A percentile compares a stretch with the other conserved stretches of the same genome.
Conservation (phyloP, 1,140 invertebrate species). For the Odontomachus brunneus region DNA sequence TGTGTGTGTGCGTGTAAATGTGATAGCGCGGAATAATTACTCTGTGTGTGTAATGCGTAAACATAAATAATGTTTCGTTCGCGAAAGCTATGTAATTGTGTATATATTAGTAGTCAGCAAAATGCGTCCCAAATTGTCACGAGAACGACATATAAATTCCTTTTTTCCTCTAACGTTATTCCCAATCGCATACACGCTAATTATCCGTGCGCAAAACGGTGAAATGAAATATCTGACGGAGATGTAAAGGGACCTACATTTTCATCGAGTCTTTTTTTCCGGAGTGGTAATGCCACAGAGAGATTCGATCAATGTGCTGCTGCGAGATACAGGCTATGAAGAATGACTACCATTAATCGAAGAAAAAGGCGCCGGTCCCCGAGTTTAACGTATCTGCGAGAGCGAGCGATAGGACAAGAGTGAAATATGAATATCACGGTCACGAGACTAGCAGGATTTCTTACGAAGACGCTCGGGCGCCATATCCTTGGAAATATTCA, state of each 20-base stretch:
- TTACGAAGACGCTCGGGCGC: conserved; percentile 17
- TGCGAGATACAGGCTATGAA: conserved; percentile 62
- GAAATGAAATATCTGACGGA: background rate
- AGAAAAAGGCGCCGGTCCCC: conserved; percentile 53
- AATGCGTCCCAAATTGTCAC: too few relatives aligned
- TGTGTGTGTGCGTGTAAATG: too few relatives aligned
- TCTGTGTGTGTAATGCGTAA: background rate
- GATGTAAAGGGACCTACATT: background rate
- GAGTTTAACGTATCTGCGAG: conserved; percentile 65
- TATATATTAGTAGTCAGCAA: too few relatives aligned
- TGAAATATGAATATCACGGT: conserved; percentile 57
- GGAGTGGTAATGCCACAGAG: background rate
- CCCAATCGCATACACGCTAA: background rate
- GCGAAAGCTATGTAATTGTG: background rate
- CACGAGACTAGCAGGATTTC: conserved; percentile 25
- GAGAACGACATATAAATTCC: too few relatives aligned
- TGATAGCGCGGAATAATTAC: conserved; percentile 3
- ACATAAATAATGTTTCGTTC: background rate
- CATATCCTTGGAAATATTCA: background rate
- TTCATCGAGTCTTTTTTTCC: conserved; percentile 2
- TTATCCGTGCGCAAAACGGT: background rate
- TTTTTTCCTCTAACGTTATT: background rate
- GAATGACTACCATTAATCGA: conserved; percentile 67
- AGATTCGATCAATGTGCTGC: conserved; percentile 69
- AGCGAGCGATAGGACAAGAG: conserved; percentile 59